Evolutionary conservation across 1,140 invertebrate species (phyloP), one percentile per base, ranked within the genome.

Genomic region (Heliconius melpomene): DNA sequence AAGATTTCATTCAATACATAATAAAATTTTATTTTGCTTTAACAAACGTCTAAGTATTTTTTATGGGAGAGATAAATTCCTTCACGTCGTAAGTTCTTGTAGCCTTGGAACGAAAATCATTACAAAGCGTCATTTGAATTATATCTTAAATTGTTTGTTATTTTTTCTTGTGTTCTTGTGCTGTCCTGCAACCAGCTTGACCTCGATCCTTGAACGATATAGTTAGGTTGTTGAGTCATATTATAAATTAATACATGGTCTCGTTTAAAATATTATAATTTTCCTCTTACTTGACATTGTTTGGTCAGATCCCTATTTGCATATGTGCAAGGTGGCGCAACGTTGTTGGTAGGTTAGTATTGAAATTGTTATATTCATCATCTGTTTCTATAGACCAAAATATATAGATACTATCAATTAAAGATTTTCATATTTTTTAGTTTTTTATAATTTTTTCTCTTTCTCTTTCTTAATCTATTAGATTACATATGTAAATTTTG

Each of bases 401-500:
- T 57, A 9, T 20, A 23, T 57, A 8, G 29, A 32, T 32, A 32
- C 7, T 60, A 3, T 23, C 13, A 60, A 60, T 23, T 60, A 0
- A 60, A 5, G 20, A n/a, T 60, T n/a, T n/a, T 26, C 9, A 23
- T 20, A 60, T 13, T n/a, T 11, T 13, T n/a, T 9, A 1, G 26
- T 60, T 60, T 6, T 23, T 60, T 60, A 6, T 66, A 16, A 66
- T 66, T 66, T 66, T 3, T 11, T 60, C n/a, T n/a, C n/a, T n/a
- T n/a, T n/a, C n/a, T 7, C 1, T 13, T n/a, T 23, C 7, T 16
- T 66, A 8, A 16, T 13, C 9, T 74, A 75, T 38, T 36, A 36
- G 11, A 57, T 75, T 84, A 78, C 73, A 74, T 82, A 74, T 79
- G 79, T 79, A 79, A 84, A 80, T 84, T 79, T 75, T 79, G 78